Base-by-base conservation (phyloP, 2,888 invertebrate genomes). In the Tholera decimalis region DNA sequence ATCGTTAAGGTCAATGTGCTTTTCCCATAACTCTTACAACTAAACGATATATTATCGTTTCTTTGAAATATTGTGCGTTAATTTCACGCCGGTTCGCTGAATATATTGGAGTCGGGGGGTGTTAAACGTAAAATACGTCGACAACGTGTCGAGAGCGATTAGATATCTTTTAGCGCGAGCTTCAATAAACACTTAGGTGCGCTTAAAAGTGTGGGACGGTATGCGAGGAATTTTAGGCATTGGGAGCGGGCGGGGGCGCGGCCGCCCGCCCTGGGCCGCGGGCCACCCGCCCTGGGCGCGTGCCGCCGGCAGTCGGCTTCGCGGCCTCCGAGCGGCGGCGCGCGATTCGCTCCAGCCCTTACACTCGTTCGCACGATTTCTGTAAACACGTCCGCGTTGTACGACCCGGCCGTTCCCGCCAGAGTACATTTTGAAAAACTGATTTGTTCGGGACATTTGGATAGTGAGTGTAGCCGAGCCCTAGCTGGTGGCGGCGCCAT, bases 211-310 rank as follows among this genome's bases (percentile, higher is more conserved):
- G 87, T 80, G 83, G 84, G 82, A 84, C 67, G 86, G 85, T 83
- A 89, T 90, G 86, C 77, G 75, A 85, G 80, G 88, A 91, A 89
- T 89, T 87, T 86, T 85, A 89, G 90, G 90, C 87, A 86, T 82
- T 79, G 87, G 86, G 88, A 75, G 89, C 84, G 91, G 85, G 89
- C 84, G 85, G 89, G 81, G 91, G 86, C 80, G 89, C 84, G 83
- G 83, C 89, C 89, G 92, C 92, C 92, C 93, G 92, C 92, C 90
- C 88, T 90, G 85, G 87, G 20, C 55, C 53, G 78, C n/a, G n/a
- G n/a, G n/a, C n/a, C n/a, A n/a, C n/a, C n/a, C n/a, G n/a, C n/a
- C 82, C 83, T 85, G 64, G 41, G 44, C 47, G 72, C 77, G 44
- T 20, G 74, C 64, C 62, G 61, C 33, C 77, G 73, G 59, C 84